Base-by-base conservation (phyloP, 1,140 invertebrate genomes). In the Gryon sp. region DNA sequence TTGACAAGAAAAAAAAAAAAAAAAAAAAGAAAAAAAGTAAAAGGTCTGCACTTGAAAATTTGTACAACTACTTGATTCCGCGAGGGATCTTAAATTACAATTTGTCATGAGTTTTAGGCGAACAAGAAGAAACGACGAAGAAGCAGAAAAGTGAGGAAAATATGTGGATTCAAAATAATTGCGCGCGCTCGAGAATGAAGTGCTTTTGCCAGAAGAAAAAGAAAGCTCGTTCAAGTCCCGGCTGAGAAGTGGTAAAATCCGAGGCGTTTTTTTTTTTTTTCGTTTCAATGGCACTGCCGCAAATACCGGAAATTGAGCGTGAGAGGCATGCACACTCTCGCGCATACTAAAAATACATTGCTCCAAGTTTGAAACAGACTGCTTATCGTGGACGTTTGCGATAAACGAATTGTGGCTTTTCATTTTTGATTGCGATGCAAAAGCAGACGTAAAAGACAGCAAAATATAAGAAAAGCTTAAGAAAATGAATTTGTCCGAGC, bases 311-410 rank as follows among this genome's bases (percentile, higher is more conserved):
- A 76, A 63, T 69, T 69, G 73, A 50, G 48, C 53, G 50, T 69
- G 73, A 69, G 73, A 69, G 53, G 46, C 72, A 68, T 48, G 63
- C 48, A 60, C 60, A 63, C 55, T 38, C 55, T 76, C 34, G 57
- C 40, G 62, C 72, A 53, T 75, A 68, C 73, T 69, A 76, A 76
- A 76, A 76, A 76, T 76, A 76, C 46, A 57, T 57, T 55, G 38
- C 36, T 50, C 53, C 18, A 46, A 46, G 38, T 55, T 73, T 40
- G 52, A 59, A 40, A 28, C 69, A 16, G 19, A 45, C 15, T 36
- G 59, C 59, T 73, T 65, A 63, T 73, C 59, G 52, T 59, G 22
- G 41, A 20, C 5, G 41, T 32, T 12, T 41, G 59, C 69, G 52
- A 63, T 73, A 73, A 73, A 72, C 22, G 57, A 11, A 18, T n/a